Base-by-base conservation (phyloP, 2,113 vertebrate species). In the Melanostigma gelatinosum region DNA sequence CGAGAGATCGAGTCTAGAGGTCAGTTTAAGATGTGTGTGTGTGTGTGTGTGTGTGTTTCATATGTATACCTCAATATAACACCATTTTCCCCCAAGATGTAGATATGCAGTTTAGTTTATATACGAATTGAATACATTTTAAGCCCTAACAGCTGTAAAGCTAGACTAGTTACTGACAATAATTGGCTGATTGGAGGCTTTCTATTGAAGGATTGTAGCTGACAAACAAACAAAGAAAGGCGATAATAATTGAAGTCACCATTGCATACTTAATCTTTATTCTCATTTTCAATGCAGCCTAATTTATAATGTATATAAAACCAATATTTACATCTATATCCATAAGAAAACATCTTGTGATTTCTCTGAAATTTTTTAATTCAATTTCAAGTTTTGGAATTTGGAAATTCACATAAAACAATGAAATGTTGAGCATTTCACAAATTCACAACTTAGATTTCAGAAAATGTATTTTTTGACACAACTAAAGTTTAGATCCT, bases 1-100 rank as follows among this genome's bases (percentile, higher is more conserved):
- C 86, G 91, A 40, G 93, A 94, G 79, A 94, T 94, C 11, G 93
- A 94, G 77, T 94, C 93, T 58, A 90, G 93, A 93, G 93, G 93
- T 94, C 11, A 58, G 91, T 86, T 48, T 18, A 34, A 9, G 29
- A 54, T 46, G n/a, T 62, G n/a, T 63, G n/a, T 20, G 63, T 70
- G 22, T 34, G 2, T 60, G 13, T 52, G 44, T 58, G n/a, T 22
- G 4, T 63, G 13, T 65, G 2, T 42, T 40, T 70, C 6, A 44
- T 32, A 60, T 36, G 1, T 68, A 13, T 27, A 66, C 10, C 29
- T 63, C 7, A 20, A 3, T 18, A 34, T 42, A 13, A 62, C 46
- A 46, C 4, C 1, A 6, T 32, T 48, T 18, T 12, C 8, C 34
- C 34, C 27, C 22, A 6, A 44, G 5, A 68, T 63, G 29, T 40